Evolutionary conservation across 1,140 invertebrate genomes (phyloP), one percentile per base, ranked within the genome.

Genomic region (Orchesella cincta): DNA sequence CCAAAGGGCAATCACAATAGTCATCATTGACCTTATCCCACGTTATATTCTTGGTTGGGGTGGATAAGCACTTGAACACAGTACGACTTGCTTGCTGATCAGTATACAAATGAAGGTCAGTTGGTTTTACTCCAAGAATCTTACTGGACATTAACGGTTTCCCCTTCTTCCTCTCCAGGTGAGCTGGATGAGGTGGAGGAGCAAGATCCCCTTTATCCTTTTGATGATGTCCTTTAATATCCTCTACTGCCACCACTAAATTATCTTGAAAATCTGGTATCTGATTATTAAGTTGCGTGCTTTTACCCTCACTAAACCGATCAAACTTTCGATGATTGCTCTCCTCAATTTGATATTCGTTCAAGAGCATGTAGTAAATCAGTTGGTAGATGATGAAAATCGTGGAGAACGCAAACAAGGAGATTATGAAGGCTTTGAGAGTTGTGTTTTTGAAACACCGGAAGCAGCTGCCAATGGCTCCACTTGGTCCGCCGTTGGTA

Each of bases 1-100:
- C 83, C 18, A 64, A n/a, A 12, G 76, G 62, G 62, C 83, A 84
- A 75, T 84, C 81, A 74, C 83, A 84, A 52, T 77, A 84, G 70
- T 82, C 81, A 34, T 83, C 83, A 73, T 83, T 83, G 2, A 84
- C 78, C 64, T 80, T 76, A 39, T 75, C 51, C 79, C 78, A 81
- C 20, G 75, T 29, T 52, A 83, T 80, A n/a, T n/a, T n/a, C 64
- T 83, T 51, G 35, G 79, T 74, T 3, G 74, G 71, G 28, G 73
- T 46, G 34, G 34, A 28, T 39, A 80, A 77, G 46, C 79, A 80
- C 1, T 57, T 74, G 36, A 80, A 80, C 8, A 71, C 36, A 14
- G 39, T 57, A 26, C 71, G 72, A 34, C 14, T 18, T n/a, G 29
- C 71, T 20, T 76, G 34, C 33, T 78, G 72, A n/a, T 57, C 29